These are phyloP conservation scores for Cheilosia urbana DNA, from an alignment of 2,888 invertebrate species.

Conservation along the genomic window DNA sequence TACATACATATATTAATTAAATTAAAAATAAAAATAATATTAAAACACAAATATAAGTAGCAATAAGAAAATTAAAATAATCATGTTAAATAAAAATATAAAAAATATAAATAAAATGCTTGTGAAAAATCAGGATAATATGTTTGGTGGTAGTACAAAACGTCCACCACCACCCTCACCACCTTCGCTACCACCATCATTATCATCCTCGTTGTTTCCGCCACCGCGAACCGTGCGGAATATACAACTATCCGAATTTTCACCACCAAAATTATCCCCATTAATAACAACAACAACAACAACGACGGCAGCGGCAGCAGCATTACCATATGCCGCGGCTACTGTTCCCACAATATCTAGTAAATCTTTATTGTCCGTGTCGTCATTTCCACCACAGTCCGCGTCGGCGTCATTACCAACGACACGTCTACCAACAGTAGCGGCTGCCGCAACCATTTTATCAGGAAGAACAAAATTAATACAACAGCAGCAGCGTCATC, in stretches of 20 bases:
- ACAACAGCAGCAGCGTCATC: constrained; percentile 40
- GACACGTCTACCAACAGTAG: constrained; percentile 9
- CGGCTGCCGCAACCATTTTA: constrained; percentile 27
- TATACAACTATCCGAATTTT: constrained; percentile 15
- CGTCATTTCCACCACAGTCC: constrained; percentile 39
- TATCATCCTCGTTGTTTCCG: neutral
- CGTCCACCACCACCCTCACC: constrained; percentile 68
- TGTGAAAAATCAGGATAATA: constrained; percentile 62
- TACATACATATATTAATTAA: constrained; percentile 15
- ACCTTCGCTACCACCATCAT: neutral
- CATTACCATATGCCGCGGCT: constrained; percentile 19
- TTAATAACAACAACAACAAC: constrained; percentile 22
- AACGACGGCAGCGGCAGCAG: constrained; percentile 10
- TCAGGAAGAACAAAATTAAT: constrained; percentile 48
- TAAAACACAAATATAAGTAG: neutral
- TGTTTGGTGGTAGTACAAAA: constrained; percentile 76
- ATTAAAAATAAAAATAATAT: neutral
- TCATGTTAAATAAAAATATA: constrained; percentile 56
- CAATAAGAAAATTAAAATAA: neutral
- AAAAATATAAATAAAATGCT: constrained; percentile 60
- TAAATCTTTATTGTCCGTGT: constrained; percentile 50
- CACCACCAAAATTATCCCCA: constrained; percentile 24
- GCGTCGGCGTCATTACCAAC: constrained; percentile 21
- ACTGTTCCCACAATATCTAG: constrained; percentile 37
- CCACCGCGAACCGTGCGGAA: constrained; percentile 26